Conservation (phyloP, 2,113 vertebrate genomes). For the Larimichthys crocea region DNA sequence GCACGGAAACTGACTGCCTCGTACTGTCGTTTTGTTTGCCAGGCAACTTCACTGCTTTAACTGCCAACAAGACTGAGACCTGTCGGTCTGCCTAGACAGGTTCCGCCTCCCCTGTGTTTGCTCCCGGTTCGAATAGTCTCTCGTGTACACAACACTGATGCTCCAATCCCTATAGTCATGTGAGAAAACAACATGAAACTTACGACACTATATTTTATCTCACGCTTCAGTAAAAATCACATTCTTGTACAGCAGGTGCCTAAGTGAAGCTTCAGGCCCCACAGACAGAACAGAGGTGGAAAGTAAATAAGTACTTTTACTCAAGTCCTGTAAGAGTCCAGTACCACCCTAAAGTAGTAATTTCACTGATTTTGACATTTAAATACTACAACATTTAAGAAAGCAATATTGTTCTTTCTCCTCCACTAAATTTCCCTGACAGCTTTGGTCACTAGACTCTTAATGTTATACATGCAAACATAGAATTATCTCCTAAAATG, state of each 20-base stretch:
- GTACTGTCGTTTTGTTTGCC: slow-evolving; percentile 44
- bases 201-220: neutral
- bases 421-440: neutral
- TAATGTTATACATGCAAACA: neutral
- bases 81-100: slow-evolving; percentile 83
- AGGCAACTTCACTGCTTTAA: slow-evolving; percentile 51
- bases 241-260: neutral
- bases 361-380: neutral
- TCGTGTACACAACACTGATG: slow-evolving; percentile 35
- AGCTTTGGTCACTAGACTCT: neutral
- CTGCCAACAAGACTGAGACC: slow-evolving; percentile 73
- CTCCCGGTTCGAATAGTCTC: slow-evolving; percentile 13
- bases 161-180: slow-evolving; percentile 47
- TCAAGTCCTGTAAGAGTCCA: neutral
- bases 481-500: neutral
- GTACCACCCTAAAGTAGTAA: neutral
- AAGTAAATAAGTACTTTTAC: neutral
- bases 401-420: neutral
- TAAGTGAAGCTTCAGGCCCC: neutral
- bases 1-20: slow-evolving; percentile 31
- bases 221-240: neutral
- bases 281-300: neutral
- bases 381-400: neutral
- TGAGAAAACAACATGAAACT: slow-evolving; percentile 26
- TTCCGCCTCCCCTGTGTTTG: slow-evolving; percentile 63